Conservation (phyloP, 1,140 invertebrate genomes). For the Papilio aristodemus region DNA sequence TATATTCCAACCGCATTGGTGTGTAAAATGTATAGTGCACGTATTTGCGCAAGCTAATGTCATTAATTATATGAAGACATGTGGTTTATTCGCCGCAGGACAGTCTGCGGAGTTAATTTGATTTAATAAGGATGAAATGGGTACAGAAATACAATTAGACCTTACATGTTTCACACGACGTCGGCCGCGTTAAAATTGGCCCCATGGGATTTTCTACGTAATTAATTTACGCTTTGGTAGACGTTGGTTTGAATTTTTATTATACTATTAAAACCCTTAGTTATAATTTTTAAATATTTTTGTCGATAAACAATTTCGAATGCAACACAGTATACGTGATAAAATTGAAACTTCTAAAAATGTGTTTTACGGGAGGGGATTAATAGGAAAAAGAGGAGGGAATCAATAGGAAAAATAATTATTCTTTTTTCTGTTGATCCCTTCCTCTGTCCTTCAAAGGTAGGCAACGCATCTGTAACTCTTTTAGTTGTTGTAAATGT, state of each 20-base stretch:
- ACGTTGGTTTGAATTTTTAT: neutral
- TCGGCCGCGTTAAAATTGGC: neutral
- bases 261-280: neutral
- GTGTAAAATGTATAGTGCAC: neutral
- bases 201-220: conserved; percentile 1
- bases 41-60: neutral
- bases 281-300: neutral
- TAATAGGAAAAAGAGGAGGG: too few relatives aligned
- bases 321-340: neutral
- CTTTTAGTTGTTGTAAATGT: too few relatives aligned
- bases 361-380: too few relatives aligned
- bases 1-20: too few relatives aligned
- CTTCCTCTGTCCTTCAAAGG: too few relatives aligned
- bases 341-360: neutral
- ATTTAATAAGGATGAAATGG: conserved; percentile 23
- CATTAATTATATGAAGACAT: conserved; percentile 12
- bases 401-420: too few relatives aligned
- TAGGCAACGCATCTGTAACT: too few relatives aligned
- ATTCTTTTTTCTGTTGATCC: too few relatives aligned
- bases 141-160: conserved; percentile 15
- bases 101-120: conserved; percentile 8
- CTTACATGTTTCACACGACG: neutral
- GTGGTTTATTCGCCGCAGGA: neutral
- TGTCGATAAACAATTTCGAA: neutral
- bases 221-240: neutral